Evolutionary conservation across 2,797 vertebrate species (phyloP).

Genomic region (Psittacula derbiana): DNA sequence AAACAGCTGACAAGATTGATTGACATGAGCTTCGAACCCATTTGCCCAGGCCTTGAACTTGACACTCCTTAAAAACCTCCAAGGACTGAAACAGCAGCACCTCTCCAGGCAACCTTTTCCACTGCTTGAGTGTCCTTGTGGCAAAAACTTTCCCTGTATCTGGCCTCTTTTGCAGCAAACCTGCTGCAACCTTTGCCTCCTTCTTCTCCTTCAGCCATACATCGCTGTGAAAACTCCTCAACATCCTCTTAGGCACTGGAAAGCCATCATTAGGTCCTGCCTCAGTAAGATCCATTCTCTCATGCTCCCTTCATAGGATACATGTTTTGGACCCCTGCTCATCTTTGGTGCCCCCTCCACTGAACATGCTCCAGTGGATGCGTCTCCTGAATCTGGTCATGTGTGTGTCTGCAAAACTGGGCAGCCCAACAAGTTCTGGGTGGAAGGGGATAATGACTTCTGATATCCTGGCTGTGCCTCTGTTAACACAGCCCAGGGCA

Average conservation of each 20-base stretch:
- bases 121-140: neutral
- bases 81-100: neutral
- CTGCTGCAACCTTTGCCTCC: neutral
- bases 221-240: neutral
- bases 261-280: neutral
- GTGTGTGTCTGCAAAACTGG: neutral
- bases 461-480: neutral
- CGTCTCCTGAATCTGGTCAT: neutral
- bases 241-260: neutral
- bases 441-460: neutral
- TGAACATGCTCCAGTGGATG: neutral
- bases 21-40: neutral
- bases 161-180: neutral
- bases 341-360: accelerated
- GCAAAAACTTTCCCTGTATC: neutral
- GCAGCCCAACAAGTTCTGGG: neutral
- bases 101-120: neutral
- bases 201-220: neutral
- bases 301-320: neutral
- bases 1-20: neutral
- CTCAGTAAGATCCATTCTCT: neutral
- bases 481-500: neutral
- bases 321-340: accelerated
- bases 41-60: neutral
- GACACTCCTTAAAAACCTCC: neutral